phyloP scores from a whole-genome alignment of 2,888 invertebrate species.

The Orthosia gothica region DNA sequence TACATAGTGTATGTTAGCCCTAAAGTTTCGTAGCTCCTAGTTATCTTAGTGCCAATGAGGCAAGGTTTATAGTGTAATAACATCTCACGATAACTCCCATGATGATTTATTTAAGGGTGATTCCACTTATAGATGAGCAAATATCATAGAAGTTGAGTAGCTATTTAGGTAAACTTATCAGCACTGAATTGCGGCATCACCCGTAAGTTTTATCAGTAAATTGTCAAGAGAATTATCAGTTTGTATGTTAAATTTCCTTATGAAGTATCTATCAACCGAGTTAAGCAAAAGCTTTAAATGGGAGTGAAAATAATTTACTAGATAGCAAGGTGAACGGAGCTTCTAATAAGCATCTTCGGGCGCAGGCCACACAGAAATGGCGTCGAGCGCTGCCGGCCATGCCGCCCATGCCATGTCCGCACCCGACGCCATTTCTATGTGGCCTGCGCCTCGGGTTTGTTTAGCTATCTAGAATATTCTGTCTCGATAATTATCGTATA shows the following conservation, averaged over 20 bases:
- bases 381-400: too few relatives aligned
- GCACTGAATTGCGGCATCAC: constrained; percentile 39
- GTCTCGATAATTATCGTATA: constrained; percentile 6
- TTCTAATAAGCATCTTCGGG: background rate
- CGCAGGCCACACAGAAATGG: too few relatives aligned
- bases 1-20: constrained; percentile 61
- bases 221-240: constrained; percentile 35
- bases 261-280: constrained; percentile 28
- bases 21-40: constrained; percentile 64
- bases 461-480: background rate
- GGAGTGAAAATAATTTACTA: constrained; percentile 7
- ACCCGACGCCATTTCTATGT: too few relatives aligned
- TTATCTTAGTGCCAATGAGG: constrained; percentile 64
- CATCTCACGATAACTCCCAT: constrained; percentile 40
- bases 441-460: too few relatives aligned
- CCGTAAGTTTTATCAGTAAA: constrained; percentile 20
- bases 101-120: constrained; percentile 48
- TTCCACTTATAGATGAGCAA: constrained; percentile 48
- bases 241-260: constrained; percentile 46
- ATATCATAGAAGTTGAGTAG: constrained; percentile 50
- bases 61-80: constrained; percentile 49
- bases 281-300: constrained; percentile 59
- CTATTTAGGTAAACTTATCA: constrained; percentile 36
- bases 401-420: too few relatives aligned
- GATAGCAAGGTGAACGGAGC: background rate